phyloP scores from a whole-genome alignment of 2,888 invertebrate genomes.

The Nasonia oneida region DNA sequence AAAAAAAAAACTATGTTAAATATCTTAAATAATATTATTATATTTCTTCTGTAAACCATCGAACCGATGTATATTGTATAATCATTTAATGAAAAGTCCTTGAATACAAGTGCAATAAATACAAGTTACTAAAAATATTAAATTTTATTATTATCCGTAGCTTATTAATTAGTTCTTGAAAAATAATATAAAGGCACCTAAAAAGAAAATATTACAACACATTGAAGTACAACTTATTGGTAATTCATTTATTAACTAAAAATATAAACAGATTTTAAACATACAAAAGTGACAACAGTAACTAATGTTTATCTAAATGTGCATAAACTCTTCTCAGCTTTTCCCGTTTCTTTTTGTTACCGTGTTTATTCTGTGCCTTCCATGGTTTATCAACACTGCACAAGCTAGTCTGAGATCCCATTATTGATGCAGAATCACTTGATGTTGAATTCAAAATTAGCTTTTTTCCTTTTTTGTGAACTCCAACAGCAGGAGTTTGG shows the following conservation, averaged over 20 bases:
- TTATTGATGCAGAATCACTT: conserved; percentile 59
- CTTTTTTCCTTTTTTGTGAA: conserved; percentile 66
- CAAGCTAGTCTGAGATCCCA: conserved; percentile 67
- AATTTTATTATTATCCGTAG: neutral
- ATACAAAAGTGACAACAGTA: conserved; percentile 15
- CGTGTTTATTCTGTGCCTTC: conserved; percentile 91
- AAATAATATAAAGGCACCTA: neutral
- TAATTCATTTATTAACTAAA: conserved; percentile 22
- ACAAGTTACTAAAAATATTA: conserved; percentile 55
- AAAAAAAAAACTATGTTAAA: conserved; percentile 71
- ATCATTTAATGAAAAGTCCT: conserved; percentile 59
- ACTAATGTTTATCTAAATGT: conserved; percentile 90
- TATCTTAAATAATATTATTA: conserved; percentile 69
- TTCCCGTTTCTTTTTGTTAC: conserved; percentile 94
- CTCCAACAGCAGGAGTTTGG: conserved; percentile 73
- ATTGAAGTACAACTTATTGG: conserved; percentile 5
- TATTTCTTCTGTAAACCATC: conserved; percentile 71
- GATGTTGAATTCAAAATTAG: neutral
- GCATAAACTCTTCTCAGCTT: conserved; percentile 93
- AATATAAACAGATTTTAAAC: neutral
- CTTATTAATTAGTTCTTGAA: no score
- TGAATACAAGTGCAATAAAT: conserved; percentile 63
- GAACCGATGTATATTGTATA: conserved; percentile 57
- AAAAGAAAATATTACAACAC: neutral
- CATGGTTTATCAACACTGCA: conserved; percentile 83